Percentiles rank a stretch among this genome's conserved stretches.
These are phyloP conservation scores for Athene cunicularia DNA, from an alignment of 2,113 vertebrate genomes.

Conservation along the genomic window DNA sequence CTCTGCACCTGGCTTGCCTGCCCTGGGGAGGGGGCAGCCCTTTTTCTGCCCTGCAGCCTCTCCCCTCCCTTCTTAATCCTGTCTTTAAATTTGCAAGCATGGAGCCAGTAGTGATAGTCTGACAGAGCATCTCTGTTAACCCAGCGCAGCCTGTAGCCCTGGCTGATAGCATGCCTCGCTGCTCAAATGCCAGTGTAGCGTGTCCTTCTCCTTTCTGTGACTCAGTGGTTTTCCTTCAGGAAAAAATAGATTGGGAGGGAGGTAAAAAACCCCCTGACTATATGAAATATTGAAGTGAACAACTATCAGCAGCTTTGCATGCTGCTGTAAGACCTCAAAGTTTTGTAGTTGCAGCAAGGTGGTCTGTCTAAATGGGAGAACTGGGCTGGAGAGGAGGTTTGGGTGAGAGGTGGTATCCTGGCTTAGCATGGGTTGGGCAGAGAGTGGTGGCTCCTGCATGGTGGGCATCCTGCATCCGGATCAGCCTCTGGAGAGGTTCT, in stretches of 20 bases:
- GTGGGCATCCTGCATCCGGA: neutral
- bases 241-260: neutral
- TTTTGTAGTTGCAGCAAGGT: neutral
- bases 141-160: neutral
- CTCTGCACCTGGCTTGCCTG: neutral
- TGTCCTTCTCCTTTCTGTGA: neutral
- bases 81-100: neutral
- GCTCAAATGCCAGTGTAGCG: fast-evolving
- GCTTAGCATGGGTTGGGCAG: no score
- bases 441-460: neutral
- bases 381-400: neutral
- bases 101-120: fast-evolving
- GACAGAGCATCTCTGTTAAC: neutral
- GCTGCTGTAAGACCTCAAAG: neutral
- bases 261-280: fast-evolving
- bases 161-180: neutral
- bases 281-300: neutral
- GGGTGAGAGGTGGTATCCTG: neutral
- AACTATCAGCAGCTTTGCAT: fast-evolving
- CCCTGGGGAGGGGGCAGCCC: neutral
- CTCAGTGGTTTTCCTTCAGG: neutral
- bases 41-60: fast-evolving
- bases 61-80: neutral
- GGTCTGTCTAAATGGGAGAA: neutral
- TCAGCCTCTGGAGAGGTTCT: neutral